These are phyloP conservation scores for Orchestia grillus DNA, from an alignment of 1,140 invertebrate genomes.

Conservation along the genomic window DNA sequence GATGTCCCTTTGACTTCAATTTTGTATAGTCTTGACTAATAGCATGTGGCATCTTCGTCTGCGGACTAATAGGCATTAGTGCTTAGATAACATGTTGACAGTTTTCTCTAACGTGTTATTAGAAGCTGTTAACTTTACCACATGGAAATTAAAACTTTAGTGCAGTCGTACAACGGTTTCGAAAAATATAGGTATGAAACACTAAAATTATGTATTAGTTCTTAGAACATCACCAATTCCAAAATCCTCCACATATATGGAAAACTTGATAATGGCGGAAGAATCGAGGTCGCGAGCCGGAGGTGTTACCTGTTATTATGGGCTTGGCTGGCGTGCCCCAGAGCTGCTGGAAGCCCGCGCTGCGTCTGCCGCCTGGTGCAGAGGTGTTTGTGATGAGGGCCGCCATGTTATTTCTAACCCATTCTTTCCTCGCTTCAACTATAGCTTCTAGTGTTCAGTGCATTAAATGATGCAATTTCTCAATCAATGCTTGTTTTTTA, in stretches of 20 bases:
- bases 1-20: neutral
- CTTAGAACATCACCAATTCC: neutral
- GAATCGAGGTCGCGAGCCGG: neutral
- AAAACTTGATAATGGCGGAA: neutral
- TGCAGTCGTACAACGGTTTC: neutral
- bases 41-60: neutral
- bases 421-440: no score
- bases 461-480: neutral
- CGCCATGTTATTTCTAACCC: no score
- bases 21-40: neutral
- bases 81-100: neutral
- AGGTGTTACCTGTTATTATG: neutral
- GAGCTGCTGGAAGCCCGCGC: neutral
- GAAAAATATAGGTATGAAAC: neutral
- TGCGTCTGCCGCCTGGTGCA: neutral
- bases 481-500: neutral
- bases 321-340: neutral
- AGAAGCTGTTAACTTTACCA: neutral
- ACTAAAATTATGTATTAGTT: neutral
- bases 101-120: neutral
- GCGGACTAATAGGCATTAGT: neutral
- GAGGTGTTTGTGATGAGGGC: neutral
- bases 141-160: neutral
- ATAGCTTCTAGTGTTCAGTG: neutral
- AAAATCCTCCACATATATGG: neutral